Percentiles rank a stretch among this genome's conserved stretches.
These are phyloP conservation scores for Rhizoglyphus robini DNA, from an alignment of 1,140 invertebrate species.

Conservation along the genomic window DNA sequence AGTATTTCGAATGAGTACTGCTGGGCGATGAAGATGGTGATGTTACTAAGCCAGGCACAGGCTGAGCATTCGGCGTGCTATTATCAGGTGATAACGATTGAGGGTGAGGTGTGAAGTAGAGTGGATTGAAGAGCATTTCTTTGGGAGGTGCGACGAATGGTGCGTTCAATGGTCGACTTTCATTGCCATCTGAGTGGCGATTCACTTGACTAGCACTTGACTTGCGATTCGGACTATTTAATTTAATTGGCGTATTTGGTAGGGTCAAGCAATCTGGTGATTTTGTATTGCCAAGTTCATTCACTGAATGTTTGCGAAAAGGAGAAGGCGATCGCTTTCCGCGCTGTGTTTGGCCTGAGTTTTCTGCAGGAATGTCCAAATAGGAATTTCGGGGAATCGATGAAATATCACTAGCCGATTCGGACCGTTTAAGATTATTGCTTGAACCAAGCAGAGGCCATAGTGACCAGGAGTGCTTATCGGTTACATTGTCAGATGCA, in stretches of 20 bases:
- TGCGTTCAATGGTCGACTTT: background rate
- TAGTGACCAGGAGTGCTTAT: background rate
- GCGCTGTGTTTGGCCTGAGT: background rate
- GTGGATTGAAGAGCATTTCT: background rate
- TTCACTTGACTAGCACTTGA: background rate
- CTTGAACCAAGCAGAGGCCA: background rate
- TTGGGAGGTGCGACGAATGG: background rate
- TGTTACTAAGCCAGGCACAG: no score
- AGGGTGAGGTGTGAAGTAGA: background rate
- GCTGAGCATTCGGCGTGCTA: no score
- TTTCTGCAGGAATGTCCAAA: background rate
- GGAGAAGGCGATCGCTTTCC: background rate
- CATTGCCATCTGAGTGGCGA: background rate
- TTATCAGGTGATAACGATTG: background rate
- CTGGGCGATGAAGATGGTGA: background rate
- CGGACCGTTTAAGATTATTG: background rate
- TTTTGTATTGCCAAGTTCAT: background rate
- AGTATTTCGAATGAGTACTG: background rate
- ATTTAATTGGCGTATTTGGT: no score
- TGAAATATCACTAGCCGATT: conserved; percentile 2
- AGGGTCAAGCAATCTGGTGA: background rate
- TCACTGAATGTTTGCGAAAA: conserved; percentile 7
- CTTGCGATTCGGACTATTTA: background rate
- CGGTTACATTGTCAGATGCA: background rate
- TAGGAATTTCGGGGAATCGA: background rate